A percentile compares a stretch with the other conserved stretches of the same genome.
Evolutionary conservation across 2,888 invertebrate species (phyloP).

Genomic region (Strigamia maritima): DNA sequence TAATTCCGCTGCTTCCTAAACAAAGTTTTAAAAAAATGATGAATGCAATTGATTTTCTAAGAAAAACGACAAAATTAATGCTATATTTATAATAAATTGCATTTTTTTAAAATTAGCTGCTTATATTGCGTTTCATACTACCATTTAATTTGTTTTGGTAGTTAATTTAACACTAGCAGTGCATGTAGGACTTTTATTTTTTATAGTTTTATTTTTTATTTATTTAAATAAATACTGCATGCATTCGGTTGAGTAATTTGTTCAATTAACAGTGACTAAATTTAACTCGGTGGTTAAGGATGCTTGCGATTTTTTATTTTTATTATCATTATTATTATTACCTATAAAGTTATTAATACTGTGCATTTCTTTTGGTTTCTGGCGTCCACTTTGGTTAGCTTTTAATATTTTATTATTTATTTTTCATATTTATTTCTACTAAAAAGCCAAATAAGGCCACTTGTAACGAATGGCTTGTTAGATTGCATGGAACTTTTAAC

Average conservation of each 20-base stretch:
- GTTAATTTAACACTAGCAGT: neutral
- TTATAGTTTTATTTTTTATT: neutral
- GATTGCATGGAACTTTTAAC: neutral
- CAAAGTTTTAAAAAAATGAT: slow-evolving; percentile 1
- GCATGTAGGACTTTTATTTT: slow-evolving; percentile 14
- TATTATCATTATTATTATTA: neutral
- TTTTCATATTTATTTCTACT: neutral
- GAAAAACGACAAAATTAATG: neutral
- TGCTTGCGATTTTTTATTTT: neutral
- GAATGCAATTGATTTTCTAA: slow-evolving; percentile 13
- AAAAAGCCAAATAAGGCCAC: neutral
- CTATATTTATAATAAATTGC: neutral
- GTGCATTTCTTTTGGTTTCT: slow-evolving; percentile 39
- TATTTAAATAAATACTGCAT: neutral
- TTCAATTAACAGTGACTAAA: neutral
- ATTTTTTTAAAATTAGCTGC: too few relatives aligned
- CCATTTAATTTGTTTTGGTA: neutral
- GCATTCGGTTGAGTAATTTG: neutral
- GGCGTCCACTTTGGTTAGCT: slow-evolving; percentile 36
- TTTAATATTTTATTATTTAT: slow-evolving; percentile 8
- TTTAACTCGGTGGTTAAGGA: slow-evolving; percentile 3
- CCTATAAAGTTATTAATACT: slow-evolving; percentile 19
- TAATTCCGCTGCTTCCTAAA: neutral
- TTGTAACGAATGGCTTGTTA: slow-evolving; percentile 26
- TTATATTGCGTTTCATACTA: neutral